Percentiles rank a stretch among this genome's conserved stretches.
Conservation (phyloP, 2,797 vertebrate genomes). For the Periparus ater region DNA sequence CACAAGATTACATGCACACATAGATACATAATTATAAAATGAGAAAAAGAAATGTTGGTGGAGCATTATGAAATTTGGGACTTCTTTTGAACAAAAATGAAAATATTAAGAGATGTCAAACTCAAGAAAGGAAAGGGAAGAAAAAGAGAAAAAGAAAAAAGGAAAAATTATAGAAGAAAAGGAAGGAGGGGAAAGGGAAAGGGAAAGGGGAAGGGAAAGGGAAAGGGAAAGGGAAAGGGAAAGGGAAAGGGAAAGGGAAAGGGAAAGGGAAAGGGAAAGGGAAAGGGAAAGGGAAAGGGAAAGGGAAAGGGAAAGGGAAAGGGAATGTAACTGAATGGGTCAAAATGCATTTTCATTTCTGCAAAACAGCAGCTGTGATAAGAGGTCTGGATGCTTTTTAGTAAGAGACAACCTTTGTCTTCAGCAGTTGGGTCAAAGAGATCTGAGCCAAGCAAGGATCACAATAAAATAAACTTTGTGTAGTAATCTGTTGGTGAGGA, state of each 20-base stretch:
- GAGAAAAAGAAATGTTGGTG: slow-evolving; percentile 33
- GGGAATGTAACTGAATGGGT: fast-evolving
- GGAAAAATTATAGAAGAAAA: too few species aligned
- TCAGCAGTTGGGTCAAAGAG: background rate
- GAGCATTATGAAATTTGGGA: slow-evolving; percentile 14
- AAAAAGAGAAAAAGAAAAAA: too few species aligned
- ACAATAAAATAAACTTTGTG: background rate
- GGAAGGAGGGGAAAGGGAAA: too few species aligned
- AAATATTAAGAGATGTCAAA: slow-evolving; percentile 16
- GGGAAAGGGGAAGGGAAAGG: too few species aligned
- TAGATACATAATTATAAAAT: background rate
- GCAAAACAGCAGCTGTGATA: fast-evolving
- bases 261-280: too few species aligned
- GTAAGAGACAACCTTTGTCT: background rate
- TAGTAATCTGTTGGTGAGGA: background rate
- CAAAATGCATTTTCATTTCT: background rate
- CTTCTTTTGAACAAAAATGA: slow-evolving; percentile 43
- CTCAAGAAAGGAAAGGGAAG: too few species aligned
- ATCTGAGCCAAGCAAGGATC: background rate
- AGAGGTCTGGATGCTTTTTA: background rate
- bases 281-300: too few species aligned
- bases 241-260: too few species aligned
- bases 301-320: too few species aligned
- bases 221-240: too few species aligned
- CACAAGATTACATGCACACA: background rate